These are phyloP conservation scores for Gymnarchus niloticus DNA, from an alignment of 2,113 vertebrate genomes.

Conservation along the genomic window DNA sequence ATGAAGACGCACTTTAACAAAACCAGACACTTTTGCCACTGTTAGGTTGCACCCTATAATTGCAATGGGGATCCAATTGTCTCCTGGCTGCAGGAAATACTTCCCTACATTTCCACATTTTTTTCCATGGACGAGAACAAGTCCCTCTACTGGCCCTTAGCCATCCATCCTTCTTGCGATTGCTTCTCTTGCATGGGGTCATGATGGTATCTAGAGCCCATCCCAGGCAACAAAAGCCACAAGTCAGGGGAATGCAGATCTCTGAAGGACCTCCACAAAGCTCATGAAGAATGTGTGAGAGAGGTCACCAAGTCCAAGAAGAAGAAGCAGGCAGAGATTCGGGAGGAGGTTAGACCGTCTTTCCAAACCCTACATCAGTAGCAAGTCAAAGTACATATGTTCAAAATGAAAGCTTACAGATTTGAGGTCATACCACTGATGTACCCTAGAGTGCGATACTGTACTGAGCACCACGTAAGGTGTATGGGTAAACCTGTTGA, in stretches of 20 bases:
- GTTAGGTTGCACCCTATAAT: background rate
- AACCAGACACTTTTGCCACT: constrained; percentile 24
- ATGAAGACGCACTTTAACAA: constrained; percentile 26
- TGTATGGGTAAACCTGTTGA: background rate
- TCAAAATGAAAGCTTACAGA: background rate
- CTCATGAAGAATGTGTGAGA: constrained; percentile 37
- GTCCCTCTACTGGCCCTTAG: background rate
- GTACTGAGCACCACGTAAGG: background rate
- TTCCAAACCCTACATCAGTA: background rate
- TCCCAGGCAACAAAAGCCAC: background rate
- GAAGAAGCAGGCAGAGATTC: constrained; percentile 41
- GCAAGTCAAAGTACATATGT: background rate
- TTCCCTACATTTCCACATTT: background rate
- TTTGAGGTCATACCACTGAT: background rate
- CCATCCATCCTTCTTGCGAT: background rate
- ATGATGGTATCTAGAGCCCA: background rate
- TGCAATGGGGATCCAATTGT: background rate
- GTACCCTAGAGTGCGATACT: background rate
- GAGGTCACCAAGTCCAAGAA: constrained; percentile 18
- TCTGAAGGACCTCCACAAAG: constrained; percentile 32
- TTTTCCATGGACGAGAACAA: background rate
- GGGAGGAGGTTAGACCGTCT: constrained; percentile 33
- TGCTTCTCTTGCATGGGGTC: background rate
- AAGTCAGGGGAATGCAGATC: background rate
- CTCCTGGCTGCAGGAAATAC: background rate